These are phyloP conservation scores for Dinocampus coccinellae DNA, from an alignment of 2,888 invertebrate genomes.

Conservation along the genomic window DNA sequence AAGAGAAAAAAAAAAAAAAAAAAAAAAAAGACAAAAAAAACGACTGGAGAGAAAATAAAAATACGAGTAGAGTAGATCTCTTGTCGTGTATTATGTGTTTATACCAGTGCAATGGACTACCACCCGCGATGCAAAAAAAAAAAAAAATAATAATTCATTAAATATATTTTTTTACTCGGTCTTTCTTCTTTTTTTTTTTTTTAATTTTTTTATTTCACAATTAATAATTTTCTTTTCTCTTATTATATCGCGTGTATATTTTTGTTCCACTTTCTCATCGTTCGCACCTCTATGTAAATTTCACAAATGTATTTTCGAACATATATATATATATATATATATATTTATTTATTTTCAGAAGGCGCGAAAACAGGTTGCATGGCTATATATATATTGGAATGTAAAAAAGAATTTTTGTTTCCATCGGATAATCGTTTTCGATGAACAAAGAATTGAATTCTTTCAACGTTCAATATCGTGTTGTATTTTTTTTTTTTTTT, in stretches of 20 bases:
- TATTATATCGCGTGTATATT: background rate
- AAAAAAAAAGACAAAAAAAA: no score
- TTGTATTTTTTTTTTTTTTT: background rate
- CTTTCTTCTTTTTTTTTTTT: background rate
- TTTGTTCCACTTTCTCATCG: background rate
- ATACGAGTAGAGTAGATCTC: no score
- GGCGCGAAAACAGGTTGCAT: slow-evolving; percentile 5
- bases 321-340: no score
- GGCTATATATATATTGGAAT: background rate
- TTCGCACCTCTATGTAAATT: background rate
- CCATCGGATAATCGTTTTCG: slow-evolving; percentile 1
- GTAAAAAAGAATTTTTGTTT: background rate
- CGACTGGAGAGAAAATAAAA: no score
- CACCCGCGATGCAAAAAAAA: slow-evolving; percentile 56
- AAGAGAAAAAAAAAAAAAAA: background rate
- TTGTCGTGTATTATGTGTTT: background rate
- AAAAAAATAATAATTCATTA: no score
- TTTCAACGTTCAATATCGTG: background rate
- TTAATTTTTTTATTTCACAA: background rate
- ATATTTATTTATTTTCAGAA: no score
- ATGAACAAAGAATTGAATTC: slow-evolving; percentile 3
- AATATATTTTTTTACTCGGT: slow-evolving; percentile 26
- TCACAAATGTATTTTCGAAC: background rate
- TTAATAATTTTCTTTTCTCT: background rate
- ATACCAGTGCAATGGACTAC: slow-evolving; percentile 35